Base-by-base conservation (phyloP, 2,888 invertebrate genomes). In the Sialis fuliginosa region DNA sequence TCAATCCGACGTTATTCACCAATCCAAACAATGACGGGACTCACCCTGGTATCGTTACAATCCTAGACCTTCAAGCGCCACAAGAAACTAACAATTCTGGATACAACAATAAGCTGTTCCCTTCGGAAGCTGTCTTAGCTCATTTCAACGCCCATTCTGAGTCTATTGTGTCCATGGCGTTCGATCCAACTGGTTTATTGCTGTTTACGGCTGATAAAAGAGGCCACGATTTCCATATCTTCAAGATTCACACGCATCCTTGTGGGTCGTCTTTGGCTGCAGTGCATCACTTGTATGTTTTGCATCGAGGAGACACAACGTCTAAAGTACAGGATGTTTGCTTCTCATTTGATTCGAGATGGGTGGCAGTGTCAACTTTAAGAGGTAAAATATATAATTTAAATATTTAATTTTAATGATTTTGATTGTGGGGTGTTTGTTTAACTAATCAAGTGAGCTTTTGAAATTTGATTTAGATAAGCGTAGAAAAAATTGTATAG, bases 211-310 rank as follows among this genome's bases (percentile, higher is more conserved):
- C 92, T 1, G 95, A 95, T 64, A 80, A 81, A 54, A 75, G 88
- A 30, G 96, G 95, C 0, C 91, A 95, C 60, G 89, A 92, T 62
- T 98, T 98, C 69, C 88, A 98, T 65, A 77, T 98, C 55, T 98
- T 96, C 67, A 75, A 90, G 49, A 78, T 98, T 54, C 87, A 92
- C 60, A 87, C 95, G 0, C 96, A 96, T 70, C 88, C 92, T 0
- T 80, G 83, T 44, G 87, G 89, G 1, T 80, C 92, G 7, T 77
- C 83, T 22, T 67, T 92, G 49, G 89, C 92, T 1, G 81, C 90
- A 1, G 86, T 91, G 32, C 91, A 97, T 62, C 98, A 98, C 66
- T 69, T 98, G 39, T 98, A 98, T 61, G 82, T 91, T 33, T 68
- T 98, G 52, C 91, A 95, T 62, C 72, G 97, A 39, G 97, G 97